Evolutionary conservation across 2,113 vertebrate genomes (phyloP), one percentile per base, ranked within the genome.

Genomic region (Sapayoa aenigma): DNA sequence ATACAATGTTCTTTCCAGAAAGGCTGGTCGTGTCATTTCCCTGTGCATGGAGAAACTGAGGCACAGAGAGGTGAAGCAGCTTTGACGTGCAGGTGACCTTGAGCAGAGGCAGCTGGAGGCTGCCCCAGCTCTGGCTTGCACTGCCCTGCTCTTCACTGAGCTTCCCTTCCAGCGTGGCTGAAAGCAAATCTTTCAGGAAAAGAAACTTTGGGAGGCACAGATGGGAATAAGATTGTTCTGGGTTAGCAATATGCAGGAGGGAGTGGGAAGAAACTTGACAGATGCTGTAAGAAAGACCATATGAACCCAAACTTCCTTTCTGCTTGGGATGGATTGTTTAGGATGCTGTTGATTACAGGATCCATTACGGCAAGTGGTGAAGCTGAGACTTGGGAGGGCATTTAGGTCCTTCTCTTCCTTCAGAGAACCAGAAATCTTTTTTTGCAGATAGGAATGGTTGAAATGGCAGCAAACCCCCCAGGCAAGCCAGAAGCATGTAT

Each of bases 281-380:
- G 93, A 93, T 97, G 95, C 95, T 92, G 21, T 66, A 90, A 91
- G 86, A 96, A 92, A 60, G 76, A 91, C 68, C 88, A 80, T 94
- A 93, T 97, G 94, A 97, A 96, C 94, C 94, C 89, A 72, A 89
- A 91, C 91, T 93, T 97, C 94, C 91, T 96, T 93, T 93, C 86
- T 72, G 55, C 85, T 81, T 84, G 68, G 86, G 76, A 22, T 87
- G 80, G 69, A 52, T 87, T 95, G 89, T 89, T 94, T 77, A 78
- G 86, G 89, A 67, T 96, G 85, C 79, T 76, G 56, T 47, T 89
- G 76, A 25, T 75, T 84, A n/a, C 22, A 90, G 83, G 39, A 75
- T 81, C 83, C 24, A 12, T 37, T 35, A 56, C 84, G 87, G 56
- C 69, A 78, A 71, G 77, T 46, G 79, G 41, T 53, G 50, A 77